Evolutionary conservation across 2,797 vertebrate genomes (phyloP).

Genomic region (Momotus momota): DNA sequence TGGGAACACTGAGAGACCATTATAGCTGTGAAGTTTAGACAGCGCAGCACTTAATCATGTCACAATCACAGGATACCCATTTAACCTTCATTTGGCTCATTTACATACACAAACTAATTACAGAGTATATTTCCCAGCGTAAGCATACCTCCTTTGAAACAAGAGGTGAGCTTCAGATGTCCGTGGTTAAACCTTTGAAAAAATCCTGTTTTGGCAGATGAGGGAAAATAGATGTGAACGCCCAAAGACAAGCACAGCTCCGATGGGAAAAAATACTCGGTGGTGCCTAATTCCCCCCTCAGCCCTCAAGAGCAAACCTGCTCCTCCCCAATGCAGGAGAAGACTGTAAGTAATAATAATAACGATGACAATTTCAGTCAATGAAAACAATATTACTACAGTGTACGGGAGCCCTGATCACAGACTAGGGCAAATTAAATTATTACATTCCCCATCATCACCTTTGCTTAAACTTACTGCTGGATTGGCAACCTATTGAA

Average conservation of each 20-base stretch:
- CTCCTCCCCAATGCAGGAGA: background rate
- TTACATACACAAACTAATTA: slow-evolving; percentile 32
- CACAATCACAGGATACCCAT: slow-evolving; percentile 3
- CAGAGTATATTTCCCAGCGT: background rate
- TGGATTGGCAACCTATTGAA: slow-evolving; percentile 12
- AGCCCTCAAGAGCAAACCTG: background rate
- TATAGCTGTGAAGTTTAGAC: background rate
- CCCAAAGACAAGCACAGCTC: background rate
- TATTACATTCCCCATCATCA: background rate
- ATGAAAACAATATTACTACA: background rate
- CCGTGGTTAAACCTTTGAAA: background rate
- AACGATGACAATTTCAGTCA: background rate
- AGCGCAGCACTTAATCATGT: background rate
- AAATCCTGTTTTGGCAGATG: background rate
- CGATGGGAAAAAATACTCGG: background rate
- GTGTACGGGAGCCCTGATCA: background rate
- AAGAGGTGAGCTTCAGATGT: background rate
- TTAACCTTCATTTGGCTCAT: slow-evolving; percentile 6
- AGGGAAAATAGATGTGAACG: background rate
- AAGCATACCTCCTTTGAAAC: background rate
- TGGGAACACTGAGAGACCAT: background rate
- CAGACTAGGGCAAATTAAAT: background rate
- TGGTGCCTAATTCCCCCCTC: background rate
- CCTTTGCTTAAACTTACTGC: slow-evolving; percentile 46
- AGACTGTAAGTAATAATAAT: background rate